These are phyloP conservation scores for Microplitis deprimator DNA, from an alignment of 2,888 invertebrate species.

Conservation along the genomic window DNA sequence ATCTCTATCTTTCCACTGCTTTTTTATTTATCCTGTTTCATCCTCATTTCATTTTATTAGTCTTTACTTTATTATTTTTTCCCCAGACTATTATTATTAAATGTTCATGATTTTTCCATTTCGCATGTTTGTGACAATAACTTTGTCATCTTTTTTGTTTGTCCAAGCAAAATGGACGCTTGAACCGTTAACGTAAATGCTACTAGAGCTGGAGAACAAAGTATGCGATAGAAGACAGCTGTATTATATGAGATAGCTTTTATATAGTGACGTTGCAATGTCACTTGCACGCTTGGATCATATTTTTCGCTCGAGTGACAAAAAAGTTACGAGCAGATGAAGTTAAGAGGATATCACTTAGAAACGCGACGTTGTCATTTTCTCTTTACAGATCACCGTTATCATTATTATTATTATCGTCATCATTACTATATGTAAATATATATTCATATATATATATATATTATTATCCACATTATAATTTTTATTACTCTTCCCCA, in stretches of 20 bases:
- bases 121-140: slow-evolving; percentile 9
- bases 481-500: background rate
- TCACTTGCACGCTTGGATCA: slow-evolving; percentile 58
- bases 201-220: background rate
- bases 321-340: slow-evolving; percentile 53
- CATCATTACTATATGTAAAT: slow-evolving; percentile 29
- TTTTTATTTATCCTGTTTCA: slow-evolving; percentile 12
- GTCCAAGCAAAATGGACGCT: background rate
- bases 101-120: slow-evolving; percentile 42
- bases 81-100: slow-evolving; percentile 12
- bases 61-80: background rate
- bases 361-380: background rate
- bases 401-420: background rate
- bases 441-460: too few species aligned
- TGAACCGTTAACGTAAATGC: background rate
- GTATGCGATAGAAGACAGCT: slow-evolving; percentile 8
- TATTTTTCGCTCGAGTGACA: slow-evolving; percentile 59
- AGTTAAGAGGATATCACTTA: slow-evolving; percentile 44
- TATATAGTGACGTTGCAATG: slow-evolving; percentile 51
- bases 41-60: slow-evolving; percentile 15
- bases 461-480: slow-evolving; percentile 15
- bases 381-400: background rate
- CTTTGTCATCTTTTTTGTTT: slow-evolving; percentile 13
- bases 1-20: background rate
- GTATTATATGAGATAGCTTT: slow-evolving; percentile 9